These are phyloP conservation scores for Anticlea derivata DNA, from an alignment of 2,888 invertebrate genomes.

Conservation along the genomic window DNA sequence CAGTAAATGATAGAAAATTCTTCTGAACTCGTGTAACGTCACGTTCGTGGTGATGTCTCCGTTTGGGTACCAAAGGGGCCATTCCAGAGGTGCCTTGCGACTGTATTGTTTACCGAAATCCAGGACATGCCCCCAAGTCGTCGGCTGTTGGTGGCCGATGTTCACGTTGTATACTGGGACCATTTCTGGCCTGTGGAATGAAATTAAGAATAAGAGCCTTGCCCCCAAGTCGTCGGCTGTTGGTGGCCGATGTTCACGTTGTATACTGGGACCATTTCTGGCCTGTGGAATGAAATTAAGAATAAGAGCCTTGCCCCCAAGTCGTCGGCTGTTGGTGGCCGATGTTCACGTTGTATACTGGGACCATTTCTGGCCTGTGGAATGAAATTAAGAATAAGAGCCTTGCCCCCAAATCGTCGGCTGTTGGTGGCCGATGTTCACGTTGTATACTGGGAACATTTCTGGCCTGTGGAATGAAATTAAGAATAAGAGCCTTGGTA, in stretches of 20 bases:
- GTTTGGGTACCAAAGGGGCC: conserved; percentile 93
- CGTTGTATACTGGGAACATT: conserved; percentile 92
- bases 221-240: conserved; percentile 93
- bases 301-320: conserved; percentile 89
- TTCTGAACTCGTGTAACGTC: conserved; percentile 85
- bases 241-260: conserved; percentile 94
- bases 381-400: conserved; percentile 28
- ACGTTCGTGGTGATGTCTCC: conserved; percentile 89
- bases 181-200: conserved; percentile 57
- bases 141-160: conserved; percentile 90
- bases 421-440: conserved; percentile 92
- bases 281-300: conserved; percentile 30
- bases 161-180: conserved; percentile 96
- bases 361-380: conserved; percentile 77
- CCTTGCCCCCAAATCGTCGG: conserved; percentile 95
- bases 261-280: conserved; percentile 89
- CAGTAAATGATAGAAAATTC: conserved; percentile 88
- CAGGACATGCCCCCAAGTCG: conserved; percentile 94
- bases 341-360: conserved; percentile 95
- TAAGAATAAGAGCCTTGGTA: too few species aligned
- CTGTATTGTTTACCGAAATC: conserved; percentile 86
- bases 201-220: conserved; percentile 52
- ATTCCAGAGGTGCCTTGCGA: conserved; percentile 90
- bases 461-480: conserved; percentile 49
- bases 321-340: conserved; percentile 91